These are phyloP conservation scores for Stigmatopora argus DNA, from an alignment of 2,113 vertebrate genomes.

Conservation along the genomic window DNA sequence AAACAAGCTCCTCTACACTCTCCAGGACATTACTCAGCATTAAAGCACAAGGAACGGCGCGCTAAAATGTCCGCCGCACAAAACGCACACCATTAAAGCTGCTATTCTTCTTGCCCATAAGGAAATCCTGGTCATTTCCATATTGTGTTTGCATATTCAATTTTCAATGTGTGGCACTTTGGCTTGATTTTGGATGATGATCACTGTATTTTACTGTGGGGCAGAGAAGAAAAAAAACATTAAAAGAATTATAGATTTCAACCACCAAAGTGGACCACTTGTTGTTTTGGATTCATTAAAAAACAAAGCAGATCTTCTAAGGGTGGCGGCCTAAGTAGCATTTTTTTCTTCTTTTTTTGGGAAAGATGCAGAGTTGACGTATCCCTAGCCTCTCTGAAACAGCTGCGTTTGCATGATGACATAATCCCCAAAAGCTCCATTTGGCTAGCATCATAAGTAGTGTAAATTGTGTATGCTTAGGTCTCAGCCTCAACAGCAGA, in stretches of 20 bases:
- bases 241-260: background rate
- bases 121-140: constrained; percentile 40
- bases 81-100: constrained; percentile 37
- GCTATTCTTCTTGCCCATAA: constrained; percentile 39
- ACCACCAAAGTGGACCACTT: background rate
- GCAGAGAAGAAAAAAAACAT: too few relatives aligned
- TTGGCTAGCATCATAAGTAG: constrained; percentile 74
- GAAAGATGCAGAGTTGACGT: background rate
- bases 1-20: constrained; percentile 38
- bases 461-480: constrained; percentile 59
- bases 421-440: constrained; percentile 72
- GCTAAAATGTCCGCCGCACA: constrained; percentile 41
- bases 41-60: constrained; percentile 27
- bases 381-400: constrained; percentile 50
- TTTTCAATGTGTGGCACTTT: constrained; percentile 1
- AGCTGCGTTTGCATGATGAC: constrained; percentile 56
- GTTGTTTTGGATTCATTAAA: background rate
- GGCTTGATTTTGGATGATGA: background rate
- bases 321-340: background rate
- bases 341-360: background rate
- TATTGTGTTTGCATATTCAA: constrained; percentile 49
- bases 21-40: constrained; percentile 49
- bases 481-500: constrained; percentile 68
- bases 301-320: background rate
- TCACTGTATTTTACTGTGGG: background rate